Evolutionary conservation across 1,140 invertebrate genomes (phyloP).

Genomic region (Zaprionus lachaisei): DNA sequence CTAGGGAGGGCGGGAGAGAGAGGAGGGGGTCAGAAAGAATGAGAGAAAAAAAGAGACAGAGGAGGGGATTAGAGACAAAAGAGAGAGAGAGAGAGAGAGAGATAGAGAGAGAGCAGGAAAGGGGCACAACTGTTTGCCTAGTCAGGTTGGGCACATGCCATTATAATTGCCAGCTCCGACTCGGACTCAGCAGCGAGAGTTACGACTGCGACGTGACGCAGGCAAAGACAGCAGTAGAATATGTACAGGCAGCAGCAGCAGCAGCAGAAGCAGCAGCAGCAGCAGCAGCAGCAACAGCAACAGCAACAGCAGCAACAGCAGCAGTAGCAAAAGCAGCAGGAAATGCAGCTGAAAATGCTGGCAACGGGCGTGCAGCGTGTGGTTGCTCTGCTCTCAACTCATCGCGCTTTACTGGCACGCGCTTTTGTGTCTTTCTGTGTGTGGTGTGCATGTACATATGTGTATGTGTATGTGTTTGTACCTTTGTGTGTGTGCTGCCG

Average conservation of each 20-base stretch:
- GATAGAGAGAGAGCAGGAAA: not conserved
- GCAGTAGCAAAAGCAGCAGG: not conserved
- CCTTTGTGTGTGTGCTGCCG: not conserved
- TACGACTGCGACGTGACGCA: slow-evolving; percentile 43
- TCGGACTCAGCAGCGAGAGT: slow-evolving; percentile 34
- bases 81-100: not conserved
- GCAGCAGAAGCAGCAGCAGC: too few relatives aligned
- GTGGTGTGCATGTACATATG: not conserved
- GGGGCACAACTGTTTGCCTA: slow-evolving; percentile 8
- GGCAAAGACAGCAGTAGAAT: slow-evolving; percentile 11
- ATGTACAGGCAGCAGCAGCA: not conserved
- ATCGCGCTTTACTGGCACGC: slow-evolving; percentile 43
- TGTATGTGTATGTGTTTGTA: slow-evolving; percentile 3
- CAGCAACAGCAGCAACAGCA: too few relatives aligned
- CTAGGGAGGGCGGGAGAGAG: not conserved
- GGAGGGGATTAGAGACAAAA: not conserved
- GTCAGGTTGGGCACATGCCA: slow-evolving; percentile 34
- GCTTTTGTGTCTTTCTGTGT: slow-evolving; percentile 23
- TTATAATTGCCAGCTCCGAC: slow-evolving; percentile 40
- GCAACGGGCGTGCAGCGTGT: not conserved
- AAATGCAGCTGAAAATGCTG: slow-evolving; percentile 32
- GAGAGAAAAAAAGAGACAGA: not conserved
- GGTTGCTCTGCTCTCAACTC: slow-evolving; percentile 16
- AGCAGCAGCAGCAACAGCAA: too few relatives aligned
- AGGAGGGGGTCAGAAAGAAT: too few relatives aligned